Evolutionary conservation across 2,888 invertebrate genomes (phyloP), one percentile per base, ranked within the genome.

Genomic region (Cephalotes varians): DNA sequence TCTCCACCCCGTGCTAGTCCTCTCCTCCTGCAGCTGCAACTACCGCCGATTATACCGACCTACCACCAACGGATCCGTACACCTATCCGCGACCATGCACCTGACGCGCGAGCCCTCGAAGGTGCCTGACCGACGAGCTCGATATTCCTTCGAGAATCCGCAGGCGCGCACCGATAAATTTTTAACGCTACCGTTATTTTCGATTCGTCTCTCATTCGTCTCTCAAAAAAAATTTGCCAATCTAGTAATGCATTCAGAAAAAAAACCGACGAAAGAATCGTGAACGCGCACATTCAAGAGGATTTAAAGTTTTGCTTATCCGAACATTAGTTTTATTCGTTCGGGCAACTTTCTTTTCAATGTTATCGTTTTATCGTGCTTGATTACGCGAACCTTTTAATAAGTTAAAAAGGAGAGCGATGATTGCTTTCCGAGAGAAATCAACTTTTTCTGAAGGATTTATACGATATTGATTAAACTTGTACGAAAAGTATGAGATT

Each of bases 51-150:
- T 85, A 77, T 85, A 86, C 79, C 88, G 56, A 79, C 67, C 77
- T 58, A 56, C 67, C 77, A 56, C 25, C 81, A 85, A 58, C 77
- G 64, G 64, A 77, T 56, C 72, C 85, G 81, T 86, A 83, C 86
- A 79, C 83, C 88, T 87, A 77, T 86, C 86, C 81, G 65, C 85
- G 85, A 85, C 82, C 84, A 74, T 86, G 87, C 89, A 91, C 88
- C 91, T 91, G 88, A 56, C 82, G 84, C 84, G 84, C 49, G 47
- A 58, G 3, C 74, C 79, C 76, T 77, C 72, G 76, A 86, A 86
- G 89, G 91, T 91, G 87, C 86, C 88, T 91, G 91, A 91, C 91
- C 91, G 84, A 82, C 65, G 51, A 60, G 62, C 58, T 83, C 83
- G 74, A 85, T 85, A 85, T 77, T 80, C 73, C 80, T 81, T 73